phyloP scores from a whole-genome alignment of 2,888 invertebrate genomes.

The Zonitis immaculata region DNA sequence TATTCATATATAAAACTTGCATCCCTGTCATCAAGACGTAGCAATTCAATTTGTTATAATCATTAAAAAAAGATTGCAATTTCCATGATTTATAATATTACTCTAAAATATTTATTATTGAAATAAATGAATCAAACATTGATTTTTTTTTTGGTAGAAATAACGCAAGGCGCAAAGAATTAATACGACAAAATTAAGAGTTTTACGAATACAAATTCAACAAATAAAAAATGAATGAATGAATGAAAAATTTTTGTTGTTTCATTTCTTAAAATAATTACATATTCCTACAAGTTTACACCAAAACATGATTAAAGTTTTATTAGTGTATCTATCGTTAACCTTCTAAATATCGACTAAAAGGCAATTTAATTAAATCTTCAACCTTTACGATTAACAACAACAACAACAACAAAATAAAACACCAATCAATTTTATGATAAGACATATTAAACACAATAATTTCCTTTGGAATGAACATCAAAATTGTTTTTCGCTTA shows the following conservation, averaged over 20 bases:
- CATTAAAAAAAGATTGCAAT: background rate
- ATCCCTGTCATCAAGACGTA: background rate
- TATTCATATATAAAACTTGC: background rate
- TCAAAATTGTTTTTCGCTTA: too few species aligned
- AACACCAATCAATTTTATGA: conserved; percentile 11
- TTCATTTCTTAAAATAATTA: too few species aligned
- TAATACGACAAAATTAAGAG: too few species aligned
- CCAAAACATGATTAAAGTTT: conserved; percentile 20
- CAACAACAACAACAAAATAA: too few species aligned
- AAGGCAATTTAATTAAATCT: conserved; percentile 16
- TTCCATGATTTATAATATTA: background rate
- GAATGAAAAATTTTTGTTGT: too few species aligned
- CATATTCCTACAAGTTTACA: too few species aligned
- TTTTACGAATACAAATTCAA: too few species aligned
- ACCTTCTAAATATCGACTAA: conserved; percentile 16
- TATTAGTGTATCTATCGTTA: conserved; percentile 18
- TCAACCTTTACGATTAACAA: conserved; percentile 1
- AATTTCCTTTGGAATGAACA: too few species aligned
- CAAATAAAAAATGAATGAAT: too few species aligned
- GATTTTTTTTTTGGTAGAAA: too few species aligned
- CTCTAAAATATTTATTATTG: background rate
- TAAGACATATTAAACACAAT: conserved; percentile 10
- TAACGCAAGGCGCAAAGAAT: too few species aligned
- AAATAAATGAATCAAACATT: background rate
- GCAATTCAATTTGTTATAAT: background rate